Evolutionary conservation across 2,797 vertebrate species (phyloP).

Genomic region (Sphenodon punctatus): DNA sequence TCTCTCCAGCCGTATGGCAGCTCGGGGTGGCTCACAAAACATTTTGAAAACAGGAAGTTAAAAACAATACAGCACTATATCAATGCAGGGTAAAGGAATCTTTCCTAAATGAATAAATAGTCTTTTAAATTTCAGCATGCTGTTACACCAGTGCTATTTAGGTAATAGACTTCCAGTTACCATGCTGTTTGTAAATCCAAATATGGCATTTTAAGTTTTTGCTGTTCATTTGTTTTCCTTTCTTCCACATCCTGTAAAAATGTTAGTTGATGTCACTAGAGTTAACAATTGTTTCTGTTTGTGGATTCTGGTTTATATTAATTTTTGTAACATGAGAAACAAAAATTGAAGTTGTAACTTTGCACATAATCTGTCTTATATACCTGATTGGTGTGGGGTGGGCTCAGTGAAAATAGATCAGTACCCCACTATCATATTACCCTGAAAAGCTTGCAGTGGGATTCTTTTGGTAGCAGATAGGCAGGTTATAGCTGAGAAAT

Average conservation of each 20-base stretch:
- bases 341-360: not conserved
- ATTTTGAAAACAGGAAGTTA: no score
- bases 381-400: no score
- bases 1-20: no score
- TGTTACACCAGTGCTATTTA: not conserved
- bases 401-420: no score
- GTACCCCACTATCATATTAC: no score
- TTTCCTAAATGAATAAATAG: not conserved
- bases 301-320: not conserved
- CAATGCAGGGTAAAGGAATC: no score
- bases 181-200: not conserved
- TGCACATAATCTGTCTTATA: not conserved
- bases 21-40: no score
- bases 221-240: not conserved
- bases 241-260: not conserved
- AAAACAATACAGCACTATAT: no score
- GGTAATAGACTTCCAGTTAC: not conserved
- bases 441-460: no score
- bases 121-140: not conserved
- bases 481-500: not conserved
- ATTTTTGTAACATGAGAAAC: no score
- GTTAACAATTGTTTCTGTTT: not conserved
- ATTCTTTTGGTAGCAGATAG: no score
- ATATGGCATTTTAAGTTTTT: not conserved
- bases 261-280: not conserved